Conservation (phyloP, 2,888 invertebrate genomes). For the Caenorhabditis sinica region DNA sequence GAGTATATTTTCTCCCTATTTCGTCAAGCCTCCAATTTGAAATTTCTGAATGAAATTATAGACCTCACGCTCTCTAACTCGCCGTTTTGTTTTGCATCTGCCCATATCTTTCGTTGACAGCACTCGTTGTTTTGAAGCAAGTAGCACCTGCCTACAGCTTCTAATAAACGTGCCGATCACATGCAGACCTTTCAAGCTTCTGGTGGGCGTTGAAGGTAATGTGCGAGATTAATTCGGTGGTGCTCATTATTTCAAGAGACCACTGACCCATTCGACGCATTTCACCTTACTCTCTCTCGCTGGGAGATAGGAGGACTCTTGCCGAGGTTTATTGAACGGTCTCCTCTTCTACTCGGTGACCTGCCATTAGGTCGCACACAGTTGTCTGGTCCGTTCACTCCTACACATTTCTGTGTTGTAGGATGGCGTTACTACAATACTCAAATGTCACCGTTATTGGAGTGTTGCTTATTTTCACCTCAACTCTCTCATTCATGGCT, state of each 20-base stretch:
- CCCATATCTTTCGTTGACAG: not conserved
- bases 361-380: too few species aligned
- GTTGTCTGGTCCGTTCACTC: too few species aligned
- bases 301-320: too few species aligned
- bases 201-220: not conserved
- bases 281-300: too few species aligned
- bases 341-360: too few species aligned
- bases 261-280: too few species aligned
- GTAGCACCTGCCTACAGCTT: not conserved
- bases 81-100: not conserved
- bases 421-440: not conserved
- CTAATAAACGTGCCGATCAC: not conserved
- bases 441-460: not conserved
- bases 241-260: not conserved
- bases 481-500: not conserved
- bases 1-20: not conserved
- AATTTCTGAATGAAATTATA: constrained; percentile 1
- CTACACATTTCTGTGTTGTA: too few species aligned
- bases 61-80: not conserved
- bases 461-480: not conserved
- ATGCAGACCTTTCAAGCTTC: not conserved
- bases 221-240: not conserved
- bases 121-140: not conserved
- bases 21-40: not conserved
- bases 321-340: too few species aligned